Percentiles rank a stretch among this genome's conserved stretches.
Evolutionary conservation across 2,797 vertebrate genomes (phyloP).

Genomic region (Phylloscopus collybita): DNA sequence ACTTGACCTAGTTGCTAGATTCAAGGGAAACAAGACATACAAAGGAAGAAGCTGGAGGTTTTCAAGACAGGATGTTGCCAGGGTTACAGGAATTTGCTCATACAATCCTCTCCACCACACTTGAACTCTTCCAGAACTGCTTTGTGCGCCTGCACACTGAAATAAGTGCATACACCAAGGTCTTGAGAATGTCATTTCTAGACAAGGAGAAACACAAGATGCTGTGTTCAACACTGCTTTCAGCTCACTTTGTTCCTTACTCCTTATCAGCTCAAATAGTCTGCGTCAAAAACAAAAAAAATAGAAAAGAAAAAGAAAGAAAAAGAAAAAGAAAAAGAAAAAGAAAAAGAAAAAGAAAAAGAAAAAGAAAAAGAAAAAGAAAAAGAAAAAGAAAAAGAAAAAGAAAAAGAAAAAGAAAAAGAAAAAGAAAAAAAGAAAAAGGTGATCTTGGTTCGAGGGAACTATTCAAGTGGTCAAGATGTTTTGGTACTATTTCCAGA

Average conservation of each 20-base stretch:
- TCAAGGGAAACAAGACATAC: not conserved
- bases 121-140: not conserved
- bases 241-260: not conserved
- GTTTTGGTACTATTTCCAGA: not conserved
- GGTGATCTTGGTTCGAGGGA: not conserved
- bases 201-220: not conserved
- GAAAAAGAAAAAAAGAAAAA: not conserved
- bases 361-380: not conserved
- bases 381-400: not conserved
- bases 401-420: not conserved
- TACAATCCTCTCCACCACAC: not conserved
- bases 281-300: not conserved
- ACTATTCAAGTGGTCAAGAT: not conserved
- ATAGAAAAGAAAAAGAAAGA: too few species aligned
- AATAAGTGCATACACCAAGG: not conserved
- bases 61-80: not conserved
- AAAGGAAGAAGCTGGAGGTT: not conserved
- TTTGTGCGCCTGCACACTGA: not conserved
- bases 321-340: not conserved
- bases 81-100: not conserved
- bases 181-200: not conserved
- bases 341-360: too few species aligned
- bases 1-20: not conserved
- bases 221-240: not conserved
- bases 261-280: not conserved